These are phyloP conservation scores for Okapia johnstoni DNA, from an alignment of 2,113 vertebrate genomes.

Conservation along the genomic window DNA sequence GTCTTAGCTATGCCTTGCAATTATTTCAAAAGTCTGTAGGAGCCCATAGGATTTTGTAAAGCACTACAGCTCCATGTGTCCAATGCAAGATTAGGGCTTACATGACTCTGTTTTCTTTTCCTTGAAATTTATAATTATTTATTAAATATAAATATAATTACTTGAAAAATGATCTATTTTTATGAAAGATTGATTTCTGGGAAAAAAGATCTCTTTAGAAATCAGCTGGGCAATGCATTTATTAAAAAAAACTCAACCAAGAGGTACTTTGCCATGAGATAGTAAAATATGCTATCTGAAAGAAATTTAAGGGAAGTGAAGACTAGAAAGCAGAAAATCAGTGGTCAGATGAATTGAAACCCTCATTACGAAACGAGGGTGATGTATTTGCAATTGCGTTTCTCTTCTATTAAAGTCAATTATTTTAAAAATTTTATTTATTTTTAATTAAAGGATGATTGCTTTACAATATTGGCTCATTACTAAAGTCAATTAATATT, in stretches of 20 bases:
- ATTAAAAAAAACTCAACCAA: neutral
- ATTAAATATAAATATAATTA: neutral
- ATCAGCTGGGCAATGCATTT: neutral
- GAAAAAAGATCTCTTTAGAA: slow-evolving; percentile 1
- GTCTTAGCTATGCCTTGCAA: neutral
- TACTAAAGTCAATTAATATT: neutral
- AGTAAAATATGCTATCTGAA: neutral
- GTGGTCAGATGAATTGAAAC: neutral
- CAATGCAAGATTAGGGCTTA: neutral
- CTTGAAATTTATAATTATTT: neutral
- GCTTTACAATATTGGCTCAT: neutral
- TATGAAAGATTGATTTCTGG: neutral
- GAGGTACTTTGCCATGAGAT: neutral
- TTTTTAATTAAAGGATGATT: neutral
- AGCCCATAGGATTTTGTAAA: neutral
- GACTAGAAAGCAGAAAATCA: neutral
- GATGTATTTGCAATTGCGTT: neutral
- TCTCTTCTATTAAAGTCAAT: neutral
- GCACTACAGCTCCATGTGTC: too few relatives aligned
- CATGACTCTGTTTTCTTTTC: neutral
- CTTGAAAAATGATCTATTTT: neutral
- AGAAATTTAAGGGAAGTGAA: neutral
- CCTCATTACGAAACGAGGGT: neutral
- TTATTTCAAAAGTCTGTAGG: neutral
- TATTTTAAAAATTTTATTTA: neutral